phyloP scores from a whole-genome alignment of 2,797 vertebrate species.

The Siniperca obscura region DNA sequence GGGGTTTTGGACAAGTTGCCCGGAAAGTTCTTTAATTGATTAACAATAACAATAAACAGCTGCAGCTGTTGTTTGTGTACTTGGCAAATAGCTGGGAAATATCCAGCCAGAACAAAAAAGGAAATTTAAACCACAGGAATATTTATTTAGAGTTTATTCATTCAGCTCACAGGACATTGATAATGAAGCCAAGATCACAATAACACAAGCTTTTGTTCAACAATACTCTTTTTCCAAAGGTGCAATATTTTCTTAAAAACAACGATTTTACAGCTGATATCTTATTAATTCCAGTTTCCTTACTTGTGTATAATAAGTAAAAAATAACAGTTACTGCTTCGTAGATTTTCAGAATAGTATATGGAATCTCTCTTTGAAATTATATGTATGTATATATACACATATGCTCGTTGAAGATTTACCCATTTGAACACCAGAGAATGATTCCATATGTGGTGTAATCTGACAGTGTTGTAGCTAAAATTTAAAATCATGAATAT shows the following conservation, averaged over 20 bases:
- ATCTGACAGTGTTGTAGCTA: slow-evolving; percentile 4
- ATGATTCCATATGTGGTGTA: background rate
- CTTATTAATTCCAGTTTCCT: background rate
- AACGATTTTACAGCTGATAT: background rate
- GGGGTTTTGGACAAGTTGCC: slow-evolving; percentile 25
- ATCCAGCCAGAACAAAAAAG: slow-evolving; percentile 31
- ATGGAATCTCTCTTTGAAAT: background rate
- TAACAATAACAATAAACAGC: slow-evolving; percentile 52
- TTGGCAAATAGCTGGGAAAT: slow-evolving; percentile 46
- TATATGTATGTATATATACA: too few relatives aligned
- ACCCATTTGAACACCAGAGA: background rate
- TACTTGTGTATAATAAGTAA: background rate
- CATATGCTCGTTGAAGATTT: background rate
- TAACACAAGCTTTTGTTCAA: background rate
- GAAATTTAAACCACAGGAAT: slow-evolving; percentile 19
- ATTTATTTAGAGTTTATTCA: slow-evolving; percentile 46
- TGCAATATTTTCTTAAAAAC: background rate
- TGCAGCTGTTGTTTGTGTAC: slow-evolving; percentile 57
- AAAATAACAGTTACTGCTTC: background rate
- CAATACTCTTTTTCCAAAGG: background rate
- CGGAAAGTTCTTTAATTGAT: slow-evolving; percentile 36
- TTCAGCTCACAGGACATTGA: slow-evolving; percentile 26
- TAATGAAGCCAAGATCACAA: slow-evolving; percentile 12
- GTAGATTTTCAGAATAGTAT: background rate
- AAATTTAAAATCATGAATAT: background rate